phyloP scores from a whole-genome alignment of 2,113 vertebrate species.

The Vidua chalybeata region DNA sequence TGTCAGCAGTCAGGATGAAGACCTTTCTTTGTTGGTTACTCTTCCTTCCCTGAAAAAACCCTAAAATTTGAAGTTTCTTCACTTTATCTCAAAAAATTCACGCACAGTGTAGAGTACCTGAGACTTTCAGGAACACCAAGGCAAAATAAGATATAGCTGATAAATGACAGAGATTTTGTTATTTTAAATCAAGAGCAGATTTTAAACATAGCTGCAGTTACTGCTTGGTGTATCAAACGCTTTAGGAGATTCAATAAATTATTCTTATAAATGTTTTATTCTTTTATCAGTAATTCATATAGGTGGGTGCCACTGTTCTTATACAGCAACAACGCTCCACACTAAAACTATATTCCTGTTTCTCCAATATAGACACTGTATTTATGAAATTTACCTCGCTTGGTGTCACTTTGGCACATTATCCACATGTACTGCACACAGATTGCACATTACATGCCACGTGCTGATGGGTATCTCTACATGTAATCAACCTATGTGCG shows the following conservation, averaged over 20 bases:
- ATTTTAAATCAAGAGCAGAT: not conserved
- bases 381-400: slow-evolving; percentile 18
- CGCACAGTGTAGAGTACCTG: not conserved
- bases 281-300: slow-evolving; percentile 2
- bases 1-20: not conserved
- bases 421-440: not conserved
- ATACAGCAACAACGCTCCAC: not conserved
- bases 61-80: not conserved
- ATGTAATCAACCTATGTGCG: not conserved
- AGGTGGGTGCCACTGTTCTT: not conserved
- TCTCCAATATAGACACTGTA: slow-evolving; percentile 17
- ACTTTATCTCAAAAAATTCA: not conserved
- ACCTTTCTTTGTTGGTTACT: not conserved
- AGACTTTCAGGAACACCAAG: not conserved
- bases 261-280: slow-evolving; percentile 44
- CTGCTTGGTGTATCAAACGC: not conserved
- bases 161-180: not conserved
- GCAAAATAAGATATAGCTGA: not conserved
- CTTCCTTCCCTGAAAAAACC: not conserved
- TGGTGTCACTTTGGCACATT: not conserved
- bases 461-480: not conserved
- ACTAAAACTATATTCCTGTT: slow-evolving; percentile 5
- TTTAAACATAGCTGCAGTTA: slow-evolving; percentile 29
- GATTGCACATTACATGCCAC: slow-evolving; percentile 3
- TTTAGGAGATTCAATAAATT: slow-evolving; percentile 40